Base-by-base conservation (phyloP, 2,888 invertebrate species). In the Drosophila dives region DNA sequence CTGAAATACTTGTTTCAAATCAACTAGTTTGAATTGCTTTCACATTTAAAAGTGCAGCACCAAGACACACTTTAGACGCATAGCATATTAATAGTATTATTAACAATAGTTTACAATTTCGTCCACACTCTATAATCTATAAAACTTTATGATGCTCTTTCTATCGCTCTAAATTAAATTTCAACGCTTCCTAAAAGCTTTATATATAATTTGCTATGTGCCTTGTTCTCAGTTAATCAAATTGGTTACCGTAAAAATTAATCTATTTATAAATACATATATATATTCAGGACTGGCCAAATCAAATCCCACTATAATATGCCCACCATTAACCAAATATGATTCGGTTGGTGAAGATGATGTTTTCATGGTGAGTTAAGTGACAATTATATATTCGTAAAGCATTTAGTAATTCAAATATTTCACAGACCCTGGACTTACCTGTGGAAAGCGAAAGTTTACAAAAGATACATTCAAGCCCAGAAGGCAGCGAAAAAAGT, bases 291-390 rank as follows among this genome's bases (percentile, higher is more conserved):
- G 96, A 94, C 94, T 96, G 94, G 95, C 96, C 91, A 96, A 96
- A 94, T 95, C 95, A 91, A 95, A 95, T 94, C 95, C 95, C 75
- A 94, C 95, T 77, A 90, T 92, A 70, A 91, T 91, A 83, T 93
- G 92, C 91, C 91, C 92, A 72, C 91, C 92, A 84, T 81, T 92
- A 66, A 91, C 92, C 69, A 93, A 93, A 92, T 93, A 95, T 94
- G 95, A 95, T 93, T 95, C 97, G 90, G 96, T 96, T 77, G 97
- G 97, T 77, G 98, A 98, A 92, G 98, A 98, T 92, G 98, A 98
- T 92, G 98, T 98, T 86, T 98, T 98, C 94, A 98, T 98, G 97
- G 98, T 98, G 93, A 94, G 94, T 67, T 60, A 23, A 26, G 2
- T 36, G 1, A 7, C n/a, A n/a, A 17, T 32, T 23, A 33, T 8